Evolutionary conservation across 2,888 invertebrate species (phyloP).

Genomic region (Reticulitermes lucifugus): DNA sequence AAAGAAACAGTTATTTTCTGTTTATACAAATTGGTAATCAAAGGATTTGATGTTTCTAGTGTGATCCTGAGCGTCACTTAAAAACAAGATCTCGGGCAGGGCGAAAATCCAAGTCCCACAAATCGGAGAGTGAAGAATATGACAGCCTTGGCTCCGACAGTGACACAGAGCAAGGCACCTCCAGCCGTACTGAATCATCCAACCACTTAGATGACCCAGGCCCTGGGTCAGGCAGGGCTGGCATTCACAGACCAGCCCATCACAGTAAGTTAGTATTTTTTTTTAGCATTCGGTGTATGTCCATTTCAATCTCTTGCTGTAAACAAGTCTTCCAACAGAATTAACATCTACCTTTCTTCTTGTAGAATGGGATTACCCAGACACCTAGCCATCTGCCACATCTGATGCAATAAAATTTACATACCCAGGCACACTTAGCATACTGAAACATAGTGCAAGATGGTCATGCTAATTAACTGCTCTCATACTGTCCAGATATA

Average conservation of each 20-base stretch:
- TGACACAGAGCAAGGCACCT: slow-evolving; percentile 72
- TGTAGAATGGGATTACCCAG: too few relatives aligned
- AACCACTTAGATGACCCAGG: slow-evolving; percentile 66
- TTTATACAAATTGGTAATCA: background rate
- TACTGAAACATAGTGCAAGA: too few relatives aligned
- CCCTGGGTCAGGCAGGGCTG: slow-evolving; percentile 45
- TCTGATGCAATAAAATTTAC: too few relatives aligned
- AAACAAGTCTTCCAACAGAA: too few relatives aligned
- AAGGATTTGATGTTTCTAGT: slow-evolving; percentile 56
- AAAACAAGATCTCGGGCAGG: slow-evolving; percentile 61
- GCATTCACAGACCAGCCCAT: slow-evolving; percentile 59
- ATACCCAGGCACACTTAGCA: too few relatives aligned
- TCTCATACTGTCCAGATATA: too few relatives aligned
- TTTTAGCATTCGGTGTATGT: slow-evolving; percentile 54
- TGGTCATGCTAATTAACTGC: too few relatives aligned
- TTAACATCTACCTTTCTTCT: too few relatives aligned
- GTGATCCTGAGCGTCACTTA: slow-evolving; percentile 60
- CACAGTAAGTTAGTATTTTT: slow-evolving; percentile 72
- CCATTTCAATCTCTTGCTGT: too few relatives aligned
- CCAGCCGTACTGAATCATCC: slow-evolving; percentile 66
- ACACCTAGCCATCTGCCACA: too few relatives aligned
- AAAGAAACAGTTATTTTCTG: background rate
- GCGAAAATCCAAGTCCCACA: slow-evolving; percentile 67
- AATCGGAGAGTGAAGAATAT: slow-evolving; percentile 70
- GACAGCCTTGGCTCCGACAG: slow-evolving; percentile 70